A percentile compares a stretch with the other conserved stretches of the same genome.
Evolutionary conservation across 2,888 invertebrate species (phyloP).

Genomic region (Tenthredo amoena): DNA sequence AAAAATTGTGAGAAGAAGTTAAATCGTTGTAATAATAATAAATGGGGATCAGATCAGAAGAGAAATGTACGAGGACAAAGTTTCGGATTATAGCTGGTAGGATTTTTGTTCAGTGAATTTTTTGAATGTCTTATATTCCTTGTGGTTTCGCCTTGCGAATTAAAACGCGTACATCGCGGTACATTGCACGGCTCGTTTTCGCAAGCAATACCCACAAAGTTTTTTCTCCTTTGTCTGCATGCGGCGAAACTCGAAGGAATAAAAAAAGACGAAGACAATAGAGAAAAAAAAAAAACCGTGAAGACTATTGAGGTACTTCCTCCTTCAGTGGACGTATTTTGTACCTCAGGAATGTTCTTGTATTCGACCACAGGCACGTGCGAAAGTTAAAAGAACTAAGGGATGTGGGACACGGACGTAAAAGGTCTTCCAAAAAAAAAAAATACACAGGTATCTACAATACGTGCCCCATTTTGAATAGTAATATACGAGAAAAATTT

Average conservation of each 20-base stretch:
- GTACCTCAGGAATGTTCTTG: slow-evolving; percentile 36
- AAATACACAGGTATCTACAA: neutral
- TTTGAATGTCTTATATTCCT: slow-evolving; percentile 1
- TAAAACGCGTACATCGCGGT: neutral
- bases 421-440: neutral
- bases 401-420: slow-evolving; percentile 2
- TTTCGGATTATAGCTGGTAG: neutral
- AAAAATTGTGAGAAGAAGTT: neutral
- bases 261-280: neutral
- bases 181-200: neutral
- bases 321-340: neutral
- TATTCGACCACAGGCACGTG: slow-evolving; percentile 26
- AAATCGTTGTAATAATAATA: neutral
- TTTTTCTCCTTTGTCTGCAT: neutral
- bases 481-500: neutral
- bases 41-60: neutral
- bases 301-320: slow-evolving; percentile 10
- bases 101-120: neutral
- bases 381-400: neutral
- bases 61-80: neutral
- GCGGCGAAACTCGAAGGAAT: neutral
- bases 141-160: neutral
- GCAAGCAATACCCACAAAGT: neutral
- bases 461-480: neutral
- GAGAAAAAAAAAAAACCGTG: neutral